Conservation (phyloP, 2,797 vertebrate species). For the Otus scops region DNA sequence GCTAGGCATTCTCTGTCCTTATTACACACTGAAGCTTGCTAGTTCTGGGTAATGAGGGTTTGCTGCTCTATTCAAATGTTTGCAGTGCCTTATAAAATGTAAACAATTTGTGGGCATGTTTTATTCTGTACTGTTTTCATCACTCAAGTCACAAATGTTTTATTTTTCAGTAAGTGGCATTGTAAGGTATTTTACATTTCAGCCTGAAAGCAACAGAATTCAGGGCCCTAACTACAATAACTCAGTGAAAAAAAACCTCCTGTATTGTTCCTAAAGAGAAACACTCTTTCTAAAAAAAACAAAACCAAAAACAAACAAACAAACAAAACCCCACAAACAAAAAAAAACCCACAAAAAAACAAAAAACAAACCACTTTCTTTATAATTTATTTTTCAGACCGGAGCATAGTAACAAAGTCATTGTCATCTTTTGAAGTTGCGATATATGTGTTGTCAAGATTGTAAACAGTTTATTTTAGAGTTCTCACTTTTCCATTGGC, state of each 20-base stretch:
- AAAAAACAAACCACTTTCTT: fast-evolving
- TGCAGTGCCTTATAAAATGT: neutral
- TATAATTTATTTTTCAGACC: neutral
- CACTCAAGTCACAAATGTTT: neutral
- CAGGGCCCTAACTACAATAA: neutral
- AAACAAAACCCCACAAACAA: no score
- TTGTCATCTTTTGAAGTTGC: neutral
- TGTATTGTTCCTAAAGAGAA: neutral
- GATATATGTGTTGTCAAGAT: neutral
- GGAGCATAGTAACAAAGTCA: neutral
- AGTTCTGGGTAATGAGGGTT: neutral
- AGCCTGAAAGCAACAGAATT: neutral
- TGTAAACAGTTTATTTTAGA: neutral
- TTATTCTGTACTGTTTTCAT: neutral
- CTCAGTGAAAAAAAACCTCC: neutral
- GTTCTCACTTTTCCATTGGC: neutral
- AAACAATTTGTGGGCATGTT: neutral
- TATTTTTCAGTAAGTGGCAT: neutral
- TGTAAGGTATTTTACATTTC: neutral
- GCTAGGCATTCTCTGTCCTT: neutral
- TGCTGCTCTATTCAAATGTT: neutral
- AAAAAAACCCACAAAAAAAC: neutral
- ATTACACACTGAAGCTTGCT: neutral
- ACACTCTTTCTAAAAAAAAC: fast-evolving
- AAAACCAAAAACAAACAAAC: no score